Evolutionary conservation across 2,797 vertebrate genomes (phyloP), one percentile per base, ranked within the genome.

Genomic region (Denticeps clupeoides): DNA sequence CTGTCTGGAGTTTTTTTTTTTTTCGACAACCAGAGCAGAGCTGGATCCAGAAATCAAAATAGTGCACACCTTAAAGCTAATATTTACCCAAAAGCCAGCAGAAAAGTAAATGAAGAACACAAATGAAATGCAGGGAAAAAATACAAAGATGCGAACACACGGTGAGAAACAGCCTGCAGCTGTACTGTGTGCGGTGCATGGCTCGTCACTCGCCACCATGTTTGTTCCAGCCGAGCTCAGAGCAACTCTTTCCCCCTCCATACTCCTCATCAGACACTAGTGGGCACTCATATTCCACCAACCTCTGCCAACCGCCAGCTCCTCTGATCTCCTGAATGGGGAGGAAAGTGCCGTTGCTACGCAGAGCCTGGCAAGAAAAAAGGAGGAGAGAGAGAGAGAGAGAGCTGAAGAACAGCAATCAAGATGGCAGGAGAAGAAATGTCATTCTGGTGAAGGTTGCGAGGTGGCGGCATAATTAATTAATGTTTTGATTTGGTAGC

Each of bases 251-350:
- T 3, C 23, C 26, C 4, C 12, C 31, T 33, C 5, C 11, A 24
- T 51, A 63, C 16, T 71, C 18, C 10, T 29, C 51, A 46, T 59
- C 38, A 38, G 65, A 72, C 73, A 82, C 77, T 80, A 82, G 80
- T 82, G 80, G 81, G 78, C 70, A 72, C 78, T 83, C 68, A 68
- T 54, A 76, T 63, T 67, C 71, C 70, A 75, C 59, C 58, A 25
- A 58, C 55, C 27, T 27, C 47, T 51, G 33, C 23, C 19, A 11
- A 12, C 15, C 37, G 11, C 15, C 32, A 16, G 26, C 32, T 23
- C 42, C 43, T 26, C 23, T n/a, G 5, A 23, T 26, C 9, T 8
- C 15, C 9, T 35, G 32, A 35, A n/a, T n/a, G 7, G 32, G 16
- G 13, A 35, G 13, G 32, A 16, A 16, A 32, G 16, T 32, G 16